Base-by-base conservation (phyloP, 2,797 vertebrate species). In the Leucoraja ocellata region DNA sequence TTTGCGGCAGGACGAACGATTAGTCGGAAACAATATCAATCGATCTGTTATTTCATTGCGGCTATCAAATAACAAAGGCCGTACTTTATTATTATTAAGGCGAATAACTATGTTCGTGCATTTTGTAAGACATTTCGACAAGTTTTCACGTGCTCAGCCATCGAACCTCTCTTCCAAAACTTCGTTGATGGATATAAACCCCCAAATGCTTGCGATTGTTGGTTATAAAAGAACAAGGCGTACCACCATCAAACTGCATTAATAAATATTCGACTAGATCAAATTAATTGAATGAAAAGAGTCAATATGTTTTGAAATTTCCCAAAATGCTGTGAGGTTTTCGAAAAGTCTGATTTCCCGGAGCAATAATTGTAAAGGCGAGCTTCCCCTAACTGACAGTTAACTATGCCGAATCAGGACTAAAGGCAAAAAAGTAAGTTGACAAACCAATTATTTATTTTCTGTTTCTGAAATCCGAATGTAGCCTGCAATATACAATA, bases 21-120 rank as follows among this genome's bases (percentile, higher is more conserved):
- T 46, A 74, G 76, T 93, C 94, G 94, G 96, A 94, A 95, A 94
- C 93, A 94, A 94, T 94, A 93, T 93, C 83, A 94, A 95, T 95
- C 95, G 94, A 94, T 95, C 94, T 94, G 32, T 16, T 58, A 93
- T 93, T 94, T 94, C 93, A 94, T 96, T 96, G 95, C 95, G 96
- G 96, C 96, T 94, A 95, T 94, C 93, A 94, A 83, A 61, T 84
- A 28, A 76, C 94, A 94, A 93, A 94, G 94, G 88, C 94, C 94
- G 46, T 94, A 94, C 79, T 94, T 94, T 93, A 93, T 39, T 83
- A 28, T 90, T 65, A 95, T 96, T 96, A 96, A 96, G 95, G 95
- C 95, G 95, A 94, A 90, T 94, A 94, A 94, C 93, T 93, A 58
- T 92, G 39, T 94, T 91, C 93, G 93, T 93, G 94, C 81, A 93